Percentiles rank a stretch among this genome's conserved stretches.
Evolutionary conservation across 2,888 invertebrate species (phyloP).

Genomic region (Blastobasis adustella): DNA sequence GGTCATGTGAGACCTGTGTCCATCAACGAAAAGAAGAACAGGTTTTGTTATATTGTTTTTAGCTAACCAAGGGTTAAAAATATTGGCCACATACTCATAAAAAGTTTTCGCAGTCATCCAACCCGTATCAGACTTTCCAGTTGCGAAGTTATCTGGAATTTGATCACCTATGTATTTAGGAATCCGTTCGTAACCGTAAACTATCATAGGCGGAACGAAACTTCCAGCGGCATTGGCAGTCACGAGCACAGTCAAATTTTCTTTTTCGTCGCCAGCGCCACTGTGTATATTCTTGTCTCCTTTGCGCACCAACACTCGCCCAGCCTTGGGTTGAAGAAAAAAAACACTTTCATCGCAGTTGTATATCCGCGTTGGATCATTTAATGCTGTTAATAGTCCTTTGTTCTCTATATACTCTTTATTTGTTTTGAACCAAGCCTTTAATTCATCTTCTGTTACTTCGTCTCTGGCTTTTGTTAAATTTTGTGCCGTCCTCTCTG

Average conservation of each 20-base stretch:
- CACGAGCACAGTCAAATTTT: conserved; percentile 17
- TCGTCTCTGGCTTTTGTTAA: conserved; percentile 9
- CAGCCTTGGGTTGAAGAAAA: conserved; percentile 31
- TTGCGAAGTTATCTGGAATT: conserved; percentile 15
- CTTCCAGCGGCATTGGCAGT: conserved; percentile 18
- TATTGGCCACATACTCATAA: conserved; percentile 32
- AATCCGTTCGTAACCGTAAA: conserved; percentile 15
- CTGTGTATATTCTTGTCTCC: conserved; percentile 12
- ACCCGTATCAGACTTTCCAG: conserved; percentile 25
- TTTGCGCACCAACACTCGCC: conserved; percentile 18
- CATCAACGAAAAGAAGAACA: conserved; percentile 13
- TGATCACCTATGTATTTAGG: conserved; percentile 7
- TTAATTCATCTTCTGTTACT: conserved; percentile 10
- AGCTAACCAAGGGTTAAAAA: conserved; percentile 28
- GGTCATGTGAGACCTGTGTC: conserved; percentile 16
- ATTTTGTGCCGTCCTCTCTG: conserved; percentile 9
- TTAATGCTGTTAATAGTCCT: conserved; percentile 1
- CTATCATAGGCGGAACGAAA: conserved; percentile 18
- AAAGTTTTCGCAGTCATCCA: conserved; percentile 35
- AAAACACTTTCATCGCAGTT: conserved; percentile 21
- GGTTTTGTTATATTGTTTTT: conserved; percentile 14
- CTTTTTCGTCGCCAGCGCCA: conserved; percentile 21
- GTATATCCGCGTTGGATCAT: conserved; percentile 11
- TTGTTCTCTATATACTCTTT: conserved; percentile 8
- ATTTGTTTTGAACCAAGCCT: conserved; percentile 10